Evolutionary conservation across 2,113 vertebrate species (phyloP).

Genomic region (Pseudopipra pipra): DNA sequence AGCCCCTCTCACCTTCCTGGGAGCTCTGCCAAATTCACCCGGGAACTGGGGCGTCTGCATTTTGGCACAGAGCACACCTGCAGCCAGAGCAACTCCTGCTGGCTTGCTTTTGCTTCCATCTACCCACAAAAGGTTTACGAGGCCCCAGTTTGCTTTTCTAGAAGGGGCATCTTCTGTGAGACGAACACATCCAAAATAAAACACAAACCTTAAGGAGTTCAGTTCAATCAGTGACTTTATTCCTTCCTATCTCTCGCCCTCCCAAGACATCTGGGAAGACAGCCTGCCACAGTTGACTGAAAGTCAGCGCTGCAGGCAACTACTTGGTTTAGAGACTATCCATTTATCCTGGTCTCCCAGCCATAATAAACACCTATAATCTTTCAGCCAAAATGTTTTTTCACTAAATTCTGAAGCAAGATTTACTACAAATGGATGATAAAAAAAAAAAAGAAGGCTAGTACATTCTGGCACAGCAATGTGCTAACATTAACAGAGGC

Average conservation of each 20-base stretch:
- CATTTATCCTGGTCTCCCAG: background rate
- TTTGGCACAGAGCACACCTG: background rate
- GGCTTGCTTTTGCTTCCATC: background rate
- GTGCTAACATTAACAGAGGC: background rate
- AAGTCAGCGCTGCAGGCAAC: background rate
- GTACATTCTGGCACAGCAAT: background rate
- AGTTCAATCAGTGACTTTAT: background rate
- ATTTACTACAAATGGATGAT: background rate
- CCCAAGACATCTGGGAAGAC: background rate
- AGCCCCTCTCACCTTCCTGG: background rate
- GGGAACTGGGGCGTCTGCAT: background rate
- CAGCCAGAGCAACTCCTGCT: background rate
- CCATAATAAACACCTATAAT: background rate
- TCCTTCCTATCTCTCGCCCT: background rate
- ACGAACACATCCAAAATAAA: background rate
- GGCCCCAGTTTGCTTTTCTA: background rate
- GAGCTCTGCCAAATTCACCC: background rate
- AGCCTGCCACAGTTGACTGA: fast-evolving
- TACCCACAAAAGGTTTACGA: background rate
- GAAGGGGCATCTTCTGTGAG: background rate
- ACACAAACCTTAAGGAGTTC: background rate
- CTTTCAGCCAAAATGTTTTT: background rate
- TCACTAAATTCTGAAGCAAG: background rate
- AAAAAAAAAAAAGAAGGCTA: background rate
- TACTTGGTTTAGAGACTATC: background rate